phyloP scores from a whole-genome alignment of 92 coral and sea anemone genomes.

The Bergia sp. region DNA sequence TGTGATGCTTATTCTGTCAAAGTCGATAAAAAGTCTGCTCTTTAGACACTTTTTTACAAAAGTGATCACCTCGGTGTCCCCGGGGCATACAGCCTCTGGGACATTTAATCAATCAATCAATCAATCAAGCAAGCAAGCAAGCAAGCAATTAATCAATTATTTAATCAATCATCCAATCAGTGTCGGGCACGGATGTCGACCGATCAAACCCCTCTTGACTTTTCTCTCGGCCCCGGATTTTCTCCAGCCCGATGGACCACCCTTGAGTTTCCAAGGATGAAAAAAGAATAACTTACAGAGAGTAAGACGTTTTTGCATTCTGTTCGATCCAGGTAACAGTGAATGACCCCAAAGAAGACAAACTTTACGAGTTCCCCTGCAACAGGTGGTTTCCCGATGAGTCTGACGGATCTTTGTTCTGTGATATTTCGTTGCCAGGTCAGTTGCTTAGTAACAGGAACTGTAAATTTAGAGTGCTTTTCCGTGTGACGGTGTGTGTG shows the following conservation, averaged over 20 bases:
- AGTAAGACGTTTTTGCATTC: not conserved
- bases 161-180: too few species aligned
- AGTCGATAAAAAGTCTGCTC: not conserved
- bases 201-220: too few species aligned
- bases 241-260: too few species aligned
- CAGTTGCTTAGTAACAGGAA: not conserved
- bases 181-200: too few species aligned
- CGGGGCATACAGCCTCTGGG: too few species aligned
- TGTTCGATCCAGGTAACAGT: conserved; percentile 39
- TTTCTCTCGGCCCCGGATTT: too few species aligned
- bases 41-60: too few species aligned
- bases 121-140: too few species aligned
- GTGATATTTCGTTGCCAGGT: conserved; percentile 39
- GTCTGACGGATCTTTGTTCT: conserved; percentile 35
- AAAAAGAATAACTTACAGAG: not conserved
- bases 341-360: conserved; percentile 41
- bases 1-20: not conserved
- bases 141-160: too few species aligned
- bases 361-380: conserved; percentile 38
- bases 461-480: not conserved
- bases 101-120: too few species aligned
- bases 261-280: not conserved
- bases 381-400: conserved; percentile 38
- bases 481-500: not conserved
- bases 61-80: too few species aligned